Evolutionary conservation across 1,140 invertebrate genomes (phyloP).

Genomic region (Chrysopa pallens): DNA sequence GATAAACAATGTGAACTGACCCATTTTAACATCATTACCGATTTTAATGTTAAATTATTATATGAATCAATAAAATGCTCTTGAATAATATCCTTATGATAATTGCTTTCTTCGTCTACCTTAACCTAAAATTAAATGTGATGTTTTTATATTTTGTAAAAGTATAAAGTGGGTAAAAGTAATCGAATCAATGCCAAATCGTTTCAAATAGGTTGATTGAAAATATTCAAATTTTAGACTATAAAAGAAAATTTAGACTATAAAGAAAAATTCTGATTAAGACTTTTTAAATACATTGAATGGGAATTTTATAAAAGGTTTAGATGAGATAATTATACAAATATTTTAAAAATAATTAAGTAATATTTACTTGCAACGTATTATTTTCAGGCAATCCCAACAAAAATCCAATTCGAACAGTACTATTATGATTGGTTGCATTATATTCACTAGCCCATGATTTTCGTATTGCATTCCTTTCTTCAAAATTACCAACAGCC

Average conservation of each 20-base stretch:
- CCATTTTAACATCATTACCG: slow-evolving; percentile 72
- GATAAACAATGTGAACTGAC: slow-evolving; percentile 40
- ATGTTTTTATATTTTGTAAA: no score
- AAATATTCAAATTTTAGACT: no score
- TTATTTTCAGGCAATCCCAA: slow-evolving; percentile 33
- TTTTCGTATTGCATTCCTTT: slow-evolving; percentile 50
- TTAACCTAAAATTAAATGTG: slow-evolving; percentile 28
- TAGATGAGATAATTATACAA: no score
- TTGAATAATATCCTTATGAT: slow-evolving; percentile 73
- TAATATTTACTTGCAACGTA: slow-evolving; percentile 26
- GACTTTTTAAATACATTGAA: no score
- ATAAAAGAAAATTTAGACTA: no score
- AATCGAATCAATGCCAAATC: no score
- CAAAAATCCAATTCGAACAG: slow-evolving; percentile 29
- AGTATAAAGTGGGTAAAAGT: no score
- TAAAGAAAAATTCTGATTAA: not conserved
- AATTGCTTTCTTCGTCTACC: slow-evolving; percentile 36
- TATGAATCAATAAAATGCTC: slow-evolving; percentile 80
- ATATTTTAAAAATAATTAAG: no score
- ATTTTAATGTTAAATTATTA: slow-evolving; percentile 84
- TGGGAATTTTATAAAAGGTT: no score
- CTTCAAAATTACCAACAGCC: slow-evolving; percentile 42
- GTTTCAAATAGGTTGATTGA: no score
- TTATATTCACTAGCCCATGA: slow-evolving; percentile 58
- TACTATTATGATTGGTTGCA: slow-evolving; percentile 25